Evolutionary conservation across 2,888 invertebrate species (phyloP).

Genomic region (Ophion costatus): DNA sequence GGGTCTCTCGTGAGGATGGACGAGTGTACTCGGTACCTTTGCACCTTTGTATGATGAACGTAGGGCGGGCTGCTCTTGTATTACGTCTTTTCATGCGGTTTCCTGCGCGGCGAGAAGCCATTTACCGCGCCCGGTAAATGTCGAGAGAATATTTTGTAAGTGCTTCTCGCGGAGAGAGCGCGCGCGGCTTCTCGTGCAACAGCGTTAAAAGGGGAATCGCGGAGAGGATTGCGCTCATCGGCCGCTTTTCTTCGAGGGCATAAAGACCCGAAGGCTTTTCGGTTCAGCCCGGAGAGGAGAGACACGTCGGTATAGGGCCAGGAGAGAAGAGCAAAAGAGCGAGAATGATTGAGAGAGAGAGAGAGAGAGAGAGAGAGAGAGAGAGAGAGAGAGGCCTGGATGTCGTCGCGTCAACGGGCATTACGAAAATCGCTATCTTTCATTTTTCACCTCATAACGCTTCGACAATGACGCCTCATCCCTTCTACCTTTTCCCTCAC

Average conservation of each 20-base stretch:
- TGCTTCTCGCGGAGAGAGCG: not conserved
- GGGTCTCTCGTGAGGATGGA: conserved; percentile 29
- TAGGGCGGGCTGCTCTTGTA: not conserved
- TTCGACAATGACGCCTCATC: conserved; percentile 75
- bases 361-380: conserved; percentile 24
- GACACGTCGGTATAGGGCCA: conserved; percentile 16
- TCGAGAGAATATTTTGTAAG: conserved; percentile 27
- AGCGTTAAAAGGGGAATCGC: conserved; percentile 38
- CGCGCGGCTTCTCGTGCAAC: conserved; percentile 1
- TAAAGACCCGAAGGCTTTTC: conserved; percentile 37
- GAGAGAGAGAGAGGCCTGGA: conserved; percentile 15
- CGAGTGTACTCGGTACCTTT: conserved; percentile 25
- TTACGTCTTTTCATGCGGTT: conserved; percentile 30
- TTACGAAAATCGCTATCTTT: conserved; percentile 79
- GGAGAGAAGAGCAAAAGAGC: not conserved
- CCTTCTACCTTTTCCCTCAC: conserved; percentile 20
- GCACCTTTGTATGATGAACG: conserved; percentile 30
- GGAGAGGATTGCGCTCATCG: conserved; percentile 51
- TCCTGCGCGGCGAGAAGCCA: conserved; percentile 10
- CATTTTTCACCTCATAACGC: conserved; percentile 82
- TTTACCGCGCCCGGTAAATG: conserved; percentile 23
- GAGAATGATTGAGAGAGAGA: conserved; percentile 8
- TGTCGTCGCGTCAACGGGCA: conserved; percentile 63
- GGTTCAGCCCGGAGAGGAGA: conserved; percentile 8
- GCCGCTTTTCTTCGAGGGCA: conserved; percentile 44